Conservation (phyloP, 2,888 invertebrate species). For the Conomelus anceps region DNA sequence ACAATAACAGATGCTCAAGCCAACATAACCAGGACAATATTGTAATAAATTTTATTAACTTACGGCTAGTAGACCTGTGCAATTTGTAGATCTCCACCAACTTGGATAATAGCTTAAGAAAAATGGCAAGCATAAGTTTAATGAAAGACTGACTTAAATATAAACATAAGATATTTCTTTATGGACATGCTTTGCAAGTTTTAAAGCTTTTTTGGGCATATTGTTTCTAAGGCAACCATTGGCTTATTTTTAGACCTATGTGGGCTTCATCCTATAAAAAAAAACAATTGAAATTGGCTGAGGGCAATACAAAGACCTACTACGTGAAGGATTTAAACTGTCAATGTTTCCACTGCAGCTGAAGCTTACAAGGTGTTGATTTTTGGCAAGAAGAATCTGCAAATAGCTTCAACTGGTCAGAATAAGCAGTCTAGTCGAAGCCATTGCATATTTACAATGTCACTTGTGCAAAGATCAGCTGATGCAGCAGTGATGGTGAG, state of each 20-base stretch:
- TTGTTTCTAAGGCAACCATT: neutral
- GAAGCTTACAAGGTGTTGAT: conserved; percentile 75
- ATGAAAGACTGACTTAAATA: neutral
- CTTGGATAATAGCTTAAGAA: neutral
- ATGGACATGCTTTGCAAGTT: neutral
- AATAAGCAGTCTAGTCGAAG: conserved; percentile 79
- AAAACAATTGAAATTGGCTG: conserved; percentile 51
- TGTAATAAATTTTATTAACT: too few species aligned
- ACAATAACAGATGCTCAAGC: too few species aligned
- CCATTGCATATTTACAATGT: conserved; percentile 81
- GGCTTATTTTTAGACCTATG: too few species aligned
- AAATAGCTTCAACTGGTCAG: conserved; percentile 68
- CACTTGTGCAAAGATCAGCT: conserved; percentile 64
- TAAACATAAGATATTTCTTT: neutral
- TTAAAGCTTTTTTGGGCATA: neutral
- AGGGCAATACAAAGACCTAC: conserved; percentile 50
- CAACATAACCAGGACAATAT: too few species aligned
- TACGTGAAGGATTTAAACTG: conserved; percentile 51
- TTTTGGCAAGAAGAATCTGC: conserved; percentile 67
- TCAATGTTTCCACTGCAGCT: conserved; percentile 58
- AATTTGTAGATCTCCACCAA: too few species aligned
- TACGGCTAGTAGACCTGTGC: too few species aligned
- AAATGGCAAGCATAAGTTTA: neutral
- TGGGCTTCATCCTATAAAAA: too few species aligned
- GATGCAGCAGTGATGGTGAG: conserved; percentile 29